Evolutionary conservation across 2,797 vertebrate genomes (phyloP).

Genomic region (Xenops minutus): DNA sequence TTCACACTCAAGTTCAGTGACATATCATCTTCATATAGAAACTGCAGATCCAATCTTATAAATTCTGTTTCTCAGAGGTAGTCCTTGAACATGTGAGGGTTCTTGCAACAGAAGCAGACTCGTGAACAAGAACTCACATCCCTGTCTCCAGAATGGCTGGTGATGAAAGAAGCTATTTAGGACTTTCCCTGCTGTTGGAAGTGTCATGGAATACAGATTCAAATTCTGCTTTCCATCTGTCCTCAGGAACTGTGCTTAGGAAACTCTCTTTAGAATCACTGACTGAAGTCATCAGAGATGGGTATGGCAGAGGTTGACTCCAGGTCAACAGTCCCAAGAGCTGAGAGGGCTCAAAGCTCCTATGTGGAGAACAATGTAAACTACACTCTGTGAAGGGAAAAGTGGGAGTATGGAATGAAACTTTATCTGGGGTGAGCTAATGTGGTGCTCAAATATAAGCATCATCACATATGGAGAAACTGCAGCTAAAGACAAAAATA

Average conservation of each 20-base stretch:
- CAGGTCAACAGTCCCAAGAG: background rate
- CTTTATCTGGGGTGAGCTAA: background rate
- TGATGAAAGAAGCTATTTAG: slow-evolving; percentile 38
- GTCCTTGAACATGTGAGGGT: background rate
- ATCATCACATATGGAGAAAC: background rate
- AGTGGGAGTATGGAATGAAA: accelerated
- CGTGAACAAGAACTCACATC: background rate
- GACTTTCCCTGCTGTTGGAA: background rate
- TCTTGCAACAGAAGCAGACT: slow-evolving; percentile 6
- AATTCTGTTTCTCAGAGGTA: background rate
- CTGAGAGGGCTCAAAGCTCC: background rate
- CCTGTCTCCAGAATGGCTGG: background rate
- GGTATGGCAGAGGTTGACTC: background rate
- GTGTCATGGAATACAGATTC: background rate
- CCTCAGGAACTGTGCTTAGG: background rate
- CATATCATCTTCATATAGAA: background rate
- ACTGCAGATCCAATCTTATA: background rate
- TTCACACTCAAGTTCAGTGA: accelerated
- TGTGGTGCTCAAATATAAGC: background rate
- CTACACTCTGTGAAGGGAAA: background rate
- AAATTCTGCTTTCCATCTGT: background rate
- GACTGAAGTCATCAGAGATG: background rate
- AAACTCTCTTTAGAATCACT: background rate
- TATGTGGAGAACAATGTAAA: background rate
- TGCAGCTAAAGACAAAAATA: background rate